Conservation (phyloP, 2,888 invertebrate genomes). For the Toxonevra muliebris region DNA sequence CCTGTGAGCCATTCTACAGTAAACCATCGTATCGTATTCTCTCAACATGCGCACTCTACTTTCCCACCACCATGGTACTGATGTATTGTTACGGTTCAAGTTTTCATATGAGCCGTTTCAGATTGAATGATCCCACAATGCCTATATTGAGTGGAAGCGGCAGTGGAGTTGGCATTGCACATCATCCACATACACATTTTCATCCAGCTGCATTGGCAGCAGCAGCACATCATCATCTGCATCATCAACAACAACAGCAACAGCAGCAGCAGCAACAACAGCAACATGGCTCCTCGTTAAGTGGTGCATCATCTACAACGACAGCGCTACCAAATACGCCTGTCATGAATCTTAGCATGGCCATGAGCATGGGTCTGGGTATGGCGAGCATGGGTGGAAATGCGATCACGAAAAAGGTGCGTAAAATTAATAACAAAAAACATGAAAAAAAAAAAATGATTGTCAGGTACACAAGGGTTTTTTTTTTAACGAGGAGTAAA, state of each 20-base stretch:
- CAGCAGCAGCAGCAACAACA: constrained; percentile 26
- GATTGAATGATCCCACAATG: constrained; percentile 66
- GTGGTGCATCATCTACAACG: constrained; percentile 36
- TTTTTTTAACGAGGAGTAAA: too few relatives aligned
- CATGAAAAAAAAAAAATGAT: too few relatives aligned
- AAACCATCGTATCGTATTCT: constrained; percentile 77
- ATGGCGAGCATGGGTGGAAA: constrained; percentile 50
- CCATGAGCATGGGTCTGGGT: constrained; percentile 62
- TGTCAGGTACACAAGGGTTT: too few relatives aligned
- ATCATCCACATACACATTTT: constrained; percentile 54
- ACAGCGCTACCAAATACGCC: constrained; percentile 52
- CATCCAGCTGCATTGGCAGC: constrained; percentile 40
- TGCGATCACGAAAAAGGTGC: constrained; percentile 60
- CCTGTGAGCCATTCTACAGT: constrained; percentile 88
- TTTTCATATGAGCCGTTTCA: constrained; percentile 85
- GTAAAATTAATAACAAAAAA: background rate
- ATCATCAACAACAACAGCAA: constrained; percentile 42
- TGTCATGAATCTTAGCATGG: constrained; percentile 62
- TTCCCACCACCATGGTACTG: constrained; percentile 89
- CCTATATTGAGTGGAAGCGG: constrained; percentile 62
- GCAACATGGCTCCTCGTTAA: background rate
- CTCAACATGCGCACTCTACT: constrained; percentile 88
- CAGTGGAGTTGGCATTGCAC: constrained; percentile 33
- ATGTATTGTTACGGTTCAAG: constrained; percentile 93
- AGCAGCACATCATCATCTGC: constrained; percentile 29